Evolutionary conservation across 2,888 invertebrate species (phyloP), one percentile per base, ranked within the genome.

Genomic region (Noctua fimbriata): DNA sequence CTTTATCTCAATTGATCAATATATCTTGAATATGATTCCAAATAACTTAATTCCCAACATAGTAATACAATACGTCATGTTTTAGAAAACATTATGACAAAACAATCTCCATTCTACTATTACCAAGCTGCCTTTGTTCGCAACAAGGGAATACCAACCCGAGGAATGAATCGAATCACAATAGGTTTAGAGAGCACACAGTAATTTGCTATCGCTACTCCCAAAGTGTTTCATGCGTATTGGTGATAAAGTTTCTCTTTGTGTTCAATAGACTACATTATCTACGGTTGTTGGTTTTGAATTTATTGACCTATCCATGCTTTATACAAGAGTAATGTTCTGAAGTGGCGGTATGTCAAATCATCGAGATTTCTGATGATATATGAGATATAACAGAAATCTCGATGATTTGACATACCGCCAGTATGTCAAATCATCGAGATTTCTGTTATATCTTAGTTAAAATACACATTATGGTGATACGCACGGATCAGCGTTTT

Each of bases 151-250:
- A 49, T 41, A 28, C n/a, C 3, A 44, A 67, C 16, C n/a, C 12
- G 10, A 10, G 12, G 5, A 2, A 41, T 24, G 6, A 44, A 32
- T 52, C 14, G 24, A 24, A 58, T n/a, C 32, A 76, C 58, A 76
- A 76, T 47, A 76, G 47, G 21, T 49, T 6, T 36, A 2, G 10
- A 76, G 28, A 74, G 44, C 44, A 7, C 7, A 41, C 18, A 32
- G 14, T 79, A n/a, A 60, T 76, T 76, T 77, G 18, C n/a, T 65
- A 52, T 55, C 4, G 32, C 32, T 79, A 12, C 32, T 79, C 7
- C n/a, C 14, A n/a, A 63, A 65, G 21, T 44, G 66, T n/a, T 58
- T 47, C 41, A 76, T 77, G 10, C 24, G 16, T 55, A 75, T 52
- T 28, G 75, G 24, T 75, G 41, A 75, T 55, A 32, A 66, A 28